Percentiles rank a stretch among this genome's conserved stretches.
Conservation (phyloP, 1,140 invertebrate genomes). For the Mactra quadrangularis region DNA sequence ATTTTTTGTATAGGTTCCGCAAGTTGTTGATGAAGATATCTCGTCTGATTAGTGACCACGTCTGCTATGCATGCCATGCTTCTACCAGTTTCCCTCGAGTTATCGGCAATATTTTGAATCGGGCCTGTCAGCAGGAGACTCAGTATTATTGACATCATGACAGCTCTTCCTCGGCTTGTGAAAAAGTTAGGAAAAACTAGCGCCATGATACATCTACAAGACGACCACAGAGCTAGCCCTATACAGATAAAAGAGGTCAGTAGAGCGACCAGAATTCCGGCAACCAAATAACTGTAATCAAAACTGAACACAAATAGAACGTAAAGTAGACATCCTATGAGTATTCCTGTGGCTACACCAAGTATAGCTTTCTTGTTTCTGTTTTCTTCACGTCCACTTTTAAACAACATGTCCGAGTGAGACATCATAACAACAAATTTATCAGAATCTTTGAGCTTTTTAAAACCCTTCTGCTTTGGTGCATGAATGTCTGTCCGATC, state of each 20-base stretch:
- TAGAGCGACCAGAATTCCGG: slow-evolving; percentile 22
- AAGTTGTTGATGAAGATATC: slow-evolving; percentile 3
- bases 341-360: slow-evolving; percentile 13
- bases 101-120: slow-evolving; percentile 44
- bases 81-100: slow-evolving; percentile 39
- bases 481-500: too few species aligned
- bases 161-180: slow-evolving; percentile 34
- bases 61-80: slow-evolving; percentile 51
- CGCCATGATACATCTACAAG: slow-evolving; percentile 45
- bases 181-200: slow-evolving; percentile 52
- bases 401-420: slow-evolving; percentile 23
- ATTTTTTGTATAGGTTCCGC: slow-evolving; percentile 23
- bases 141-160: slow-evolving; percentile 47
- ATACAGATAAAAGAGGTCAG: slow-evolving; percentile 32
- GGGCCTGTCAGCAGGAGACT: slow-evolving; percentile 32
- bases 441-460: neutral
- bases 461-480: too few species aligned
- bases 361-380: slow-evolving; percentile 33
- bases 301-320: slow-evolving; percentile 26
- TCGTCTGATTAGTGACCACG: slow-evolving; percentile 14
- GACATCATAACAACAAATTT: neutral
- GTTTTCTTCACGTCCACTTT: slow-evolving; percentile 49
- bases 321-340: slow-evolving; percentile 26
- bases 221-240: slow-evolving; percentile 11
- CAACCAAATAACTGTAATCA: slow-evolving; percentile 31